Percentiles rank a stretch among this genome's conserved stretches.
These are phyloP conservation scores for Stratiomys singularior DNA, from an alignment of 2,888 invertebrate genomes.

Conservation along the genomic window DNA sequence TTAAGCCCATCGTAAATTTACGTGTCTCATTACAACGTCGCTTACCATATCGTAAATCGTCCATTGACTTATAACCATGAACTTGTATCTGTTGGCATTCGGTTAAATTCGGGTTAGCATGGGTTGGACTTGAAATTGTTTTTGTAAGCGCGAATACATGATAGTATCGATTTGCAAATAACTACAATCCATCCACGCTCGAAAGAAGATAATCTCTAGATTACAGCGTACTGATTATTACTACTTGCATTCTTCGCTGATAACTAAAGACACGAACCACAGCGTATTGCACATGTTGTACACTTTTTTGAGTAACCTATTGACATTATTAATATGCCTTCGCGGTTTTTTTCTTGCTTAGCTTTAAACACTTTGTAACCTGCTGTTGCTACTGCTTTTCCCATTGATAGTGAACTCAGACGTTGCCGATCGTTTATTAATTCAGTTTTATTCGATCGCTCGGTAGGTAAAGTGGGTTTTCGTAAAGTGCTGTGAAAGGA, in stretches of 20 bases:
- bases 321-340: slow-evolving; percentile 37
- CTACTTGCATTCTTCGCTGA: neutral
- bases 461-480: slow-evolving; percentile 24
- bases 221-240: neutral
- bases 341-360: slow-evolving; percentile 13
- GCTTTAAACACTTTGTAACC: slow-evolving; percentile 28
- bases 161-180: neutral
- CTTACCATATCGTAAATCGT: neutral
- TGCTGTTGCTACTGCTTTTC: slow-evolving; percentile 13
- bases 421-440: slow-evolving; percentile 30
- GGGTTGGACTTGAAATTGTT: no score
- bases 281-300: slow-evolving; percentile 18
- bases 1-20: no score
- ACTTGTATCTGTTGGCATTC: slow-evolving; percentile 21
- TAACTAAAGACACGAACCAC: neutral
- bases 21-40: neutral
- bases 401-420: slow-evolving; percentile 26
- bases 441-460: slow-evolving; percentile 43
- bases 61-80: slow-evolving; percentile 12
- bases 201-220: neutral
- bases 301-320: slow-evolving; percentile 36
- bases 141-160: neutral
- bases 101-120: neutral
- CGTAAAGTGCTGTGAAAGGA: neutral
- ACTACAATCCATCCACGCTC: neutral